Percentiles rank a stretch among this genome's conserved stretches.
Conservation (phyloP, 2,888 invertebrate genomes). For the Nymphalis urticae region DNA sequence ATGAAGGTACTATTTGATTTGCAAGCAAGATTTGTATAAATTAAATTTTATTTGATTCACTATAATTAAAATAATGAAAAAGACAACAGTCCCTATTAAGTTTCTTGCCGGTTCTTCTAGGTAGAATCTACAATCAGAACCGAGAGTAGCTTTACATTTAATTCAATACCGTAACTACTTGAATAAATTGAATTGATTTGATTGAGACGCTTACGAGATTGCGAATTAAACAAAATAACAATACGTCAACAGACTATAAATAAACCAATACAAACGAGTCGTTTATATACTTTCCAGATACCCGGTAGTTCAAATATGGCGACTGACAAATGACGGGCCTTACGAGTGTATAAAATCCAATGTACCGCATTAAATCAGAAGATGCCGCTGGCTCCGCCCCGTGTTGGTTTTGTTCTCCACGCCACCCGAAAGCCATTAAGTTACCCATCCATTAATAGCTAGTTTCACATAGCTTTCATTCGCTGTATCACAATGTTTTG, state of each 20-base stretch:
- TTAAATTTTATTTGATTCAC: no score
- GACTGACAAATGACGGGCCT: constrained; percentile 31
- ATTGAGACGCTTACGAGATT: no score
- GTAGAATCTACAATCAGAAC: no score
- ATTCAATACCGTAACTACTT: no score
- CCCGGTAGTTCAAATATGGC: constrained; percentile 28
- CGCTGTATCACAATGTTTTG: not conserved
- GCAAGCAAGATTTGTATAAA: no score
- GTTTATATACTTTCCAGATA: not conserved
- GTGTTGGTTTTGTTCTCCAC: constrained; percentile 50
- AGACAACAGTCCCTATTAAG: no score
- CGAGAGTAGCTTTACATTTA: no score
- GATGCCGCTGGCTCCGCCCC: constrained; percentile 47
- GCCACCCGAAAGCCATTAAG: constrained; percentile 31
- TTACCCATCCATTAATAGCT: not conserved
- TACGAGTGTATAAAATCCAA: constrained; percentile 26
- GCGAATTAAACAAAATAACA: not conserved
- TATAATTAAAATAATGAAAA: no score
- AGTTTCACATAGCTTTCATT: no score
- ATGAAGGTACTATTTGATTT: no score
- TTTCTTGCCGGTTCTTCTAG: no score
- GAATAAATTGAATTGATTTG: no score
- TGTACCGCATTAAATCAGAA: constrained; percentile 32
- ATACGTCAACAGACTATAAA: not conserved
- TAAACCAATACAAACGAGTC: not conserved